Percentiles rank a stretch among this genome's conserved stretches.
These are phyloP conservation scores for Semaprochilodus insignis DNA, from an alignment of 2,797 vertebrate genomes.

Conservation along the genomic window DNA sequence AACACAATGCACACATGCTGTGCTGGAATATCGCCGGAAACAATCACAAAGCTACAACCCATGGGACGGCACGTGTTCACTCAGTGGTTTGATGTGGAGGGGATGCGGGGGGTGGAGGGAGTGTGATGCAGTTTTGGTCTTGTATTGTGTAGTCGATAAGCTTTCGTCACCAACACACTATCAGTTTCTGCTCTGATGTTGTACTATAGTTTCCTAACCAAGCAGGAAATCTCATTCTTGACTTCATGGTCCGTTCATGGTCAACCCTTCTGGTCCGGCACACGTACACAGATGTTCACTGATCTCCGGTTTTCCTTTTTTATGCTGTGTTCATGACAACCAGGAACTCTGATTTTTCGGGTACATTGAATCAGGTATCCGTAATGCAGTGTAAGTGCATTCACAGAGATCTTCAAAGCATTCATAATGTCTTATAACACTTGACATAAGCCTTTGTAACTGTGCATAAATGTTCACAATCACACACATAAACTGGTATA, in stretches of 20 bases:
- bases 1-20: background rate
- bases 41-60: constrained; percentile 33
- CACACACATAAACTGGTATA: no score
- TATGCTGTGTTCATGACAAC: no score
- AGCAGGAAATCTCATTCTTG: constrained; percentile 63
- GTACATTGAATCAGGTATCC: no score
- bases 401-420: no score
- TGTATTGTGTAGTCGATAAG: constrained; percentile 81
- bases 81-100: constrained; percentile 72
- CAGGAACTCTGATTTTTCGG: no score
- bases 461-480: no score
- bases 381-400: no score
- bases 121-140: constrained; percentile 79
- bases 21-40: constrained; percentile 41
- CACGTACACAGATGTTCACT: background rate
- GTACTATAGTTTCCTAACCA: constrained; percentile 66
- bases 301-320: no score
- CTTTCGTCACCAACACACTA: constrained; percentile 59
- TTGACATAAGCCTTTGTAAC: no score
- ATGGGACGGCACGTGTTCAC: constrained; percentile 49
- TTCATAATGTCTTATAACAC: no score
- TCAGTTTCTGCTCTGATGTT: constrained; percentile 35
- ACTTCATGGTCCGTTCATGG: constrained; percentile 57
- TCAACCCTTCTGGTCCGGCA: background rate
- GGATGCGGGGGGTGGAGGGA: constrained; percentile 54